A percentile compares a stretch with the other conserved stretches of the same genome.
Conservation (phyloP, 2,888 invertebrate species). For the Idaea straminata region DNA sequence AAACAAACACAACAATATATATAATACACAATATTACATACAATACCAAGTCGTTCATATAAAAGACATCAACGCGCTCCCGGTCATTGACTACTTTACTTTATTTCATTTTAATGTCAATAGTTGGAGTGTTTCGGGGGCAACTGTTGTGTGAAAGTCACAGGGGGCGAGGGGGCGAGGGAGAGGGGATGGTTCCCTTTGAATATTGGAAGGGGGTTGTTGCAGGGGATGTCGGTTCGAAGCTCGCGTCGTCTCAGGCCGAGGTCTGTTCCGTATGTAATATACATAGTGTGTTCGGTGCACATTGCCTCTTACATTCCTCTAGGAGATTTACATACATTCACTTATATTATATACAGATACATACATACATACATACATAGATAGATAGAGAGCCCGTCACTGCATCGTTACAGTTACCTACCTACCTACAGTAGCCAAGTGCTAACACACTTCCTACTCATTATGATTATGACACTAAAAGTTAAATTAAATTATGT, state of each 20-base stretch:
- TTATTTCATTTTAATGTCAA: background rate
- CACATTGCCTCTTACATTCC: background rate
- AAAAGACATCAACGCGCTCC: slow-evolving; percentile 44
- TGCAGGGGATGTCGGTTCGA: background rate
- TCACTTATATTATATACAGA: background rate
- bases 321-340: background rate
- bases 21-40: background rate
- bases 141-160: too few relatives aligned
- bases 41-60: slow-evolving; percentile 12
- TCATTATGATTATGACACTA: too few relatives aligned
- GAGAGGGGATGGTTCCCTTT: too few relatives aligned
- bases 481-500: background rate
- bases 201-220: too few relatives aligned
- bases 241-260: background rate
- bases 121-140: too few relatives aligned
- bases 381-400: too few relatives aligned
- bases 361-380: too few relatives aligned
- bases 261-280: background rate
- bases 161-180: too few relatives aligned
- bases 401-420: too few relatives aligned
- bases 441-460: too few relatives aligned
- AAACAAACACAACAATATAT: background rate
- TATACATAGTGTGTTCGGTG: background rate
- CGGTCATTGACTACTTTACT: background rate
- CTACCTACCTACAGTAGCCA: too few relatives aligned